phyloP scores from a whole-genome alignment of 2,888 invertebrate species.

The Morpho achilles region DNA sequence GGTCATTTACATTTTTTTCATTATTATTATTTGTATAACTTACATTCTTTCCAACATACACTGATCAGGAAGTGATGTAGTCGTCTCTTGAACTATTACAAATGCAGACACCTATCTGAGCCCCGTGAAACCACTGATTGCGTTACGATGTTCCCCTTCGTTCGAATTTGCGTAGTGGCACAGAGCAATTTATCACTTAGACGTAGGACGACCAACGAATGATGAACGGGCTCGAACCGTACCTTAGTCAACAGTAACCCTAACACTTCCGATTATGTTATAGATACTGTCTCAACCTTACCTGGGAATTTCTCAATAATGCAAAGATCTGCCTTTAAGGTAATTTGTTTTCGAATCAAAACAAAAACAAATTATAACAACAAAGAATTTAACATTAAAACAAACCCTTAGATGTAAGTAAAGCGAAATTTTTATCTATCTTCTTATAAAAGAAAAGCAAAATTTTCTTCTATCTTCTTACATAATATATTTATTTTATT shows the following conservation, averaged over 20 bases:
- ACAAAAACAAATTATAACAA: background rate
- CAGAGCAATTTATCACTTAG: constrained; percentile 76
- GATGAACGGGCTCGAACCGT: constrained; percentile 50
- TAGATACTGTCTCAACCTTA: constrained; percentile 17
- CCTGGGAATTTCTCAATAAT: background rate
- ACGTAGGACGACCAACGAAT: constrained; percentile 58
- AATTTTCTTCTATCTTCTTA: no score
- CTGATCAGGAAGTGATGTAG: background rate
- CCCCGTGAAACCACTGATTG: constrained; percentile 67
- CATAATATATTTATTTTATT: no score
- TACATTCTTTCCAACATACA: background rate
- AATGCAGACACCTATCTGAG: constrained; percentile 63
- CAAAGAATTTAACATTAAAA: background rate
- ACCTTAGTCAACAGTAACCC: constrained; percentile 35
- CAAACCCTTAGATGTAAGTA: no score
- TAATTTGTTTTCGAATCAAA: background rate
- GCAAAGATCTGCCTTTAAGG: no score
- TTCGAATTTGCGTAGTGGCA: constrained; percentile 70
- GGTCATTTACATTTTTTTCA: no score
- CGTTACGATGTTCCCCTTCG: constrained; percentile 66
- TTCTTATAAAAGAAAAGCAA: no score
- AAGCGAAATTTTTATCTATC: no score
- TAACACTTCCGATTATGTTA: constrained; percentile 35
- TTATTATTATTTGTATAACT: no score
- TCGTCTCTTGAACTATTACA: constrained; percentile 26